Base-by-base conservation (phyloP, 2,888 invertebrate species). In the Drosophila suboccidentalis region DNA sequence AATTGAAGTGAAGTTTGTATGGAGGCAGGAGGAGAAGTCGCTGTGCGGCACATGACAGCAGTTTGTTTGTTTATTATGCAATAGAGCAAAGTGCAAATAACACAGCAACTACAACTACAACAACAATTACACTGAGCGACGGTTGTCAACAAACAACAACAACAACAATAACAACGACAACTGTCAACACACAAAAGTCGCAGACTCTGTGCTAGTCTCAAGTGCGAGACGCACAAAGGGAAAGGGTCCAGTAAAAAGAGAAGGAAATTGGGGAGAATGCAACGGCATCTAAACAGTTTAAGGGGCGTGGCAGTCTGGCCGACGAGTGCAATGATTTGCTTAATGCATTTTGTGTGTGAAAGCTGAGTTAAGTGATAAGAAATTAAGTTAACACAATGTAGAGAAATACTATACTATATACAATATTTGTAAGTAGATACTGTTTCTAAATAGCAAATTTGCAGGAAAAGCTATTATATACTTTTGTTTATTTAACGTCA, bases 81-180 rank as follows among this genome's bases (percentile, higher is more conserved):
- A 82, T 69, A 66, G 82, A 87, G 85, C 67, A 72, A 65, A 87
- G 82, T 83, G 83, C 89, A 83, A 54, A 49, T 47, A 39, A 53
- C 55, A 72, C 59, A 76, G 44, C 61, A 59, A n/a, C 57, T 41
- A 41, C 64, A 50, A 5, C 26, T 5, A 70, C 50, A 41, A 51
- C 36, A 61, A 58, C 53, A 71, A 60, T 44, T 29, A 46, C 15
- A 53, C 19, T 19, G 36, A 57, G n/a, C 53, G 34, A 57, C 53
- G 41, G 63, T 67, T 78, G 78, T 60, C 65, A 77, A 59, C 65
- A 71, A 61, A 46, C 54, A 53, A 53, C 43, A 57, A 38, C 50
- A 62, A 39, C 44, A 19, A 19, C 22, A 22, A 22, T 5, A 39
- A 29, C 50, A 47, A 34, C 62, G 29, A 29, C 29, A 64, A 17